Base-by-base conservation (phyloP, 2,797 vertebrate genomes). In the Scarus forsteni region DNA sequence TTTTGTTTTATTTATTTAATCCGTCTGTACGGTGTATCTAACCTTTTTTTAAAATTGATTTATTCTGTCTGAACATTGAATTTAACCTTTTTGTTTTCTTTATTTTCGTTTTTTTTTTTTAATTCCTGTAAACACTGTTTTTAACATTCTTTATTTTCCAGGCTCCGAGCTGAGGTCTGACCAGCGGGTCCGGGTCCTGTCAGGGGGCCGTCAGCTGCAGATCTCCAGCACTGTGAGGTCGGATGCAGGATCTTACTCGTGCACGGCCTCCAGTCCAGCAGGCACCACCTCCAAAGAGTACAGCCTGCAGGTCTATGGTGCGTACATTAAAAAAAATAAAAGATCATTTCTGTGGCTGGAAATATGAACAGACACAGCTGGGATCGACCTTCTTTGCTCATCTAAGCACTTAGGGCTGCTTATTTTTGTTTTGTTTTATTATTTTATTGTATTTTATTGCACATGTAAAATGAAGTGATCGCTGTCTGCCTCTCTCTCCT, bases 181-280 rank as follows among this genome's bases (percentile, higher is more conserved):
- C 73, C 88, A 88, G 0, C 86, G 95, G 38, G 81, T 98, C 60
- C 92, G 95, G 50, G 75, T 96, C 70, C 76, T 99, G 52, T 98
- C 98, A 11, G 98, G 98, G 58, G 98, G 98, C 38, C 95, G 97
- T 1, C 96, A 97, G 80, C 90, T 99, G 50, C 97, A 98, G 70
- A 95, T 99, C 82, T 93, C 96, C 49, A 67, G 85, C 0, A 92
- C 95, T 53, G 92, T 96, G 34, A 93, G 91, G 57, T 89, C 91
- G 7, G 98, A 99, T 65, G 53, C 96, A 36, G 96, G 95, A 0
- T 95, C 94, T 19, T 99, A 99, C 70, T 90, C 87, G 35, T 99
- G 98, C 69, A 80, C 89, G 52, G 97, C 98, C 46, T 95, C 95
- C 7, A 99, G 95, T 0, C 18, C 91, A 12, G 96, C 96, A 8